These are phyloP conservation scores for Neodiprion pinetum DNA, from an alignment of 1,140 invertebrate species.

Conservation along the genomic window DNA sequence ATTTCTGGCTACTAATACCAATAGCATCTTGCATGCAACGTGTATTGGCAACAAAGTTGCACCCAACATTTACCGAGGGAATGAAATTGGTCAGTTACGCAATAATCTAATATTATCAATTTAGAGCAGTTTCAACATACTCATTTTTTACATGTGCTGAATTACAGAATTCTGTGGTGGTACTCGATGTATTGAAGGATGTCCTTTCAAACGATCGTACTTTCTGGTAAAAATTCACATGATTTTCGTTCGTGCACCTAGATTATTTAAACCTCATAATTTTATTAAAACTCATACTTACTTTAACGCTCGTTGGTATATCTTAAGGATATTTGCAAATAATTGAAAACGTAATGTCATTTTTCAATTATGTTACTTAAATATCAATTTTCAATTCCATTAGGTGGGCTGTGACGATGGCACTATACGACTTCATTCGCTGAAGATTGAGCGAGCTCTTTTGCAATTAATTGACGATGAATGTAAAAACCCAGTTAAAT, in stretches of 20 bases:
- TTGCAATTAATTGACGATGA: slow-evolving; percentile 57
- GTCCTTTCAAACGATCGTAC: slow-evolving; percentile 64
- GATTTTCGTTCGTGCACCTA: not conserved
- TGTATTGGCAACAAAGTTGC: slow-evolving; percentile 58
- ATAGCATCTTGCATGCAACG: slow-evolving; percentile 63
- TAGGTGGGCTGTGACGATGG: slow-evolving; percentile 67
- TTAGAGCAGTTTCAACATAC: not conserved
- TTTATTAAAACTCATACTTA: too few relatives aligned
- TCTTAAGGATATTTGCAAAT: slow-evolving; percentile 1
- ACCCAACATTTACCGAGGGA: slow-evolving; percentile 57
- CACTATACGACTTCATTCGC: slow-evolving; percentile 60
- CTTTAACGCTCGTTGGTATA: not conserved
- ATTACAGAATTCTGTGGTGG: slow-evolving; percentile 49
- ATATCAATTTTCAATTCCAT: slow-evolving; percentile 15
- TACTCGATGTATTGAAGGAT: slow-evolving; percentile 61
- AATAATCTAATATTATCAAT: slow-evolving; percentile 9
- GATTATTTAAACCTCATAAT: not conserved
- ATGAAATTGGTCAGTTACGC: slow-evolving; percentile 56
- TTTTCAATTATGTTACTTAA: slow-evolving; percentile 14
- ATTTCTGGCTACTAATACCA: slow-evolving; percentile 65
- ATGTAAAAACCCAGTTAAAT: slow-evolving; percentile 49
- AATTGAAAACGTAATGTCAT: not conserved
- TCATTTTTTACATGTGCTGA: not conserved
- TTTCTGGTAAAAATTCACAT: slow-evolving; percentile 58
- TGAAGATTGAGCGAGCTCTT: slow-evolving; percentile 60